phyloP scores from a whole-genome alignment of 2,797 vertebrate species.

The Loris lydekkerianus region DNA sequence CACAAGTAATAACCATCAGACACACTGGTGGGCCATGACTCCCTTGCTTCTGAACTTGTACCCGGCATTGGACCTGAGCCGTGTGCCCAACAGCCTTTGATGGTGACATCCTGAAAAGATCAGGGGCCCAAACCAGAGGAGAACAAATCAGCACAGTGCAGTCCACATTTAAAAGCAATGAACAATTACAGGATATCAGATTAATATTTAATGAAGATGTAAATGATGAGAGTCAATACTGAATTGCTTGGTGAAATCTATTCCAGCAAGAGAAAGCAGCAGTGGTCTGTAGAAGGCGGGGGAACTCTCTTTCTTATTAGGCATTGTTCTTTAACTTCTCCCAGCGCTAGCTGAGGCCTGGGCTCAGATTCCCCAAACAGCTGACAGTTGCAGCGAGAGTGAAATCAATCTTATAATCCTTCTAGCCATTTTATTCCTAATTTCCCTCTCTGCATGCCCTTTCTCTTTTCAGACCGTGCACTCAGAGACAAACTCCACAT shows the following conservation, averaged over 20 bases:
- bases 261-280: constrained; percentile 72
- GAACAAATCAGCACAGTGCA: constrained; percentile 10
- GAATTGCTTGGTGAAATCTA: constrained; percentile 75
- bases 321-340: constrained; percentile 79
- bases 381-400: constrained; percentile 71
- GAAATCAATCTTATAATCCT: constrained; percentile 79
- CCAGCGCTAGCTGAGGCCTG: constrained; percentile 70
- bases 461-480: constrained; percentile 23
- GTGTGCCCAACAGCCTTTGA: background rate
- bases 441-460: constrained; percentile 56
- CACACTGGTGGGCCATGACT: constrained; percentile 37
- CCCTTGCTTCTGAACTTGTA: constrained; percentile 42
- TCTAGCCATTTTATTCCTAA: constrained; percentile 67
- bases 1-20: constrained; percentile 55
- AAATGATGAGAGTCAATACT: constrained; percentile 77
- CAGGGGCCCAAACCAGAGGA: background rate
- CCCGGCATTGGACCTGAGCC: background rate
- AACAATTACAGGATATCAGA: constrained; percentile 72
- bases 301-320: constrained; percentile 58
- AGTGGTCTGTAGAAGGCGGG: constrained; percentile 9
- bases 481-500: constrained; percentile 48
- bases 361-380: constrained; percentile 73
- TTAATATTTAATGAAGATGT: constrained; percentile 84
- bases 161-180: constrained; percentile 71
- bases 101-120: constrained; percentile 53